Evolutionary conservation across 1,140 invertebrate species (phyloP).

Genomic region (Trichonephila clavipes): DNA sequence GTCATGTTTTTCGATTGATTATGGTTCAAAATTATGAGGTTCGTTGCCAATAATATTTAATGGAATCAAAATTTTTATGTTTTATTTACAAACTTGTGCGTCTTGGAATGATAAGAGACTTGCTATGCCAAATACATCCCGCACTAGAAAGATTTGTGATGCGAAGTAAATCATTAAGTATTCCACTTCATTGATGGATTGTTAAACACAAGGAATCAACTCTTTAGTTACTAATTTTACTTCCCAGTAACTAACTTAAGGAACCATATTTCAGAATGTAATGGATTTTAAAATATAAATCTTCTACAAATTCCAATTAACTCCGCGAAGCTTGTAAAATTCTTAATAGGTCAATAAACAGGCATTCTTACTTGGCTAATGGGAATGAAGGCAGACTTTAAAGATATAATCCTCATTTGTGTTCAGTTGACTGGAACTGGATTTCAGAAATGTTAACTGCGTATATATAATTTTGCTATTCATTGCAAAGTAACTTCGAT

Average conservation of each 20-base stretch:
- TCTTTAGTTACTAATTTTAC: not conserved
- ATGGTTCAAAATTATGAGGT: too few relatives aligned
- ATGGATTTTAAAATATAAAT: conserved; percentile 19
- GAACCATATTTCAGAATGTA: not conserved
- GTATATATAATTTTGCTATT: not conserved
- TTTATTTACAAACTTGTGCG: too few relatives aligned
- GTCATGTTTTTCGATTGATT: too few relatives aligned
- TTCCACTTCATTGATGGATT: not conserved
- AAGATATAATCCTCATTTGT: not conserved
- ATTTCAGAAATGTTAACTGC: not conserved
- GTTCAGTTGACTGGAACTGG: not conserved
- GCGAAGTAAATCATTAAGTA: not conserved
- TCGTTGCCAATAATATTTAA: too few relatives aligned
- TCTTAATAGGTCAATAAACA: not conserved
- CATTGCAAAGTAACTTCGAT: not conserved
- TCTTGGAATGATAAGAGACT: too few relatives aligned
- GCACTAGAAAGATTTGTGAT: too few relatives aligned
- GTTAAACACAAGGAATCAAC: not conserved
- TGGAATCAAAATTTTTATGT: too few relatives aligned
- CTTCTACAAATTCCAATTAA: not conserved
- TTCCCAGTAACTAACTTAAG: not conserved
- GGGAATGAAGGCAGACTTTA: not conserved
- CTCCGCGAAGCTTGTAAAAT: not conserved
- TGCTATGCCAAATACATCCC: too few relatives aligned
- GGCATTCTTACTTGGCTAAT: not conserved